Conservation (phyloP, 2,113 vertebrate species). For the Python bivittatus region DNA sequence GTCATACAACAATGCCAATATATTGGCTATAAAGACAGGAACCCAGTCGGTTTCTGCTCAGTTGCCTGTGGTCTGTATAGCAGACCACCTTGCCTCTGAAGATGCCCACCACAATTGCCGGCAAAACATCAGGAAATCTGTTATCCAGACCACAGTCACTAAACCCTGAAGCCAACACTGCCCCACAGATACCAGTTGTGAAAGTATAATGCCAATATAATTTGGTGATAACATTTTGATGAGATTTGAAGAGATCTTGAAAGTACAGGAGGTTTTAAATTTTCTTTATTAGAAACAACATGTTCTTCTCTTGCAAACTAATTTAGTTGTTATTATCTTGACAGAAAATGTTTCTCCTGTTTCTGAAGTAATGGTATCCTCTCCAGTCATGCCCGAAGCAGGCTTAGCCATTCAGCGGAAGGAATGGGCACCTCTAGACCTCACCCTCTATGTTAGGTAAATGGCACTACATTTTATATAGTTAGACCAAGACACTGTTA, state of each 20-base stretch:
- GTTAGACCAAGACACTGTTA: conserved; percentile 13
- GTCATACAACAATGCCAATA: background rate
- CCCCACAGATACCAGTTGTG: background rate
- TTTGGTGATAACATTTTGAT: background rate
- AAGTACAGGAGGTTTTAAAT: background rate
- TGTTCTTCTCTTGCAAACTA: background rate
- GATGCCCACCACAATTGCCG: background rate
- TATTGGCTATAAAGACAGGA: background rate
- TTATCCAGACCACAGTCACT: background rate
- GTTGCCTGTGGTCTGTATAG: background rate
- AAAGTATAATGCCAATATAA: background rate
- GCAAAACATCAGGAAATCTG: background rate
- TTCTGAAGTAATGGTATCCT: conserved; percentile 9
- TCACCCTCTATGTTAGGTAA: conserved; percentile 73
- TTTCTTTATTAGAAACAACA: background rate
- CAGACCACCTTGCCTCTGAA: background rate
- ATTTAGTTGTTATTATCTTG: conserved; percentile 33
- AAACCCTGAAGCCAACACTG: background rate
- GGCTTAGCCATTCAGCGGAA: conserved; percentile 41
- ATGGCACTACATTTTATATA: conserved; percentile 29
- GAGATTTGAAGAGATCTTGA: background rate
- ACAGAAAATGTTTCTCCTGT: conserved; percentile 5
- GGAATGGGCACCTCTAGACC: conserved; percentile 63
- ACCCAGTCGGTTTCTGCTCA: background rate
- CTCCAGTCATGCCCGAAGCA: conserved; percentile 24